Base-by-base conservation (phyloP, 2,797 vertebrate genomes). In the Lepilemur ruficaudatus region DNA sequence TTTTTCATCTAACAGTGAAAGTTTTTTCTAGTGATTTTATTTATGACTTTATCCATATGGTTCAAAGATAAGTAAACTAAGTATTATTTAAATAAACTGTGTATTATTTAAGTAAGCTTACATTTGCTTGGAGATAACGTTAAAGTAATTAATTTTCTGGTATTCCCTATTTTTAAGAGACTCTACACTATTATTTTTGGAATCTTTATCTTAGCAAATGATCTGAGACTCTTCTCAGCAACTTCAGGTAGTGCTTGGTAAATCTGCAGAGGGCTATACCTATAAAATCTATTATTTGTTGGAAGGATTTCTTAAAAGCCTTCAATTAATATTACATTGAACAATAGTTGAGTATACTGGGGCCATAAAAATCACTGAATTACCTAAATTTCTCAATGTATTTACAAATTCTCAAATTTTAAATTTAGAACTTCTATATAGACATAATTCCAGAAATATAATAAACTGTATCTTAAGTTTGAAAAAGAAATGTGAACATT, bases 91-190 rank as follows among this genome's bases (percentile, higher is more conserved):
- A 69, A 5, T 28, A 38, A 43, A 28, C 63, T 84, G 25, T 10
- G 18, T n/a, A 70, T 25, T 61, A 12, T 67, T 80, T 50, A 61
- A 69, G 3, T 28, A 38, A 43, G 28, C 57, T 84, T 32, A 46
- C 25, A 28, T 35, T 94, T 76, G n/a, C 70, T 96, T 85, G n/a
- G 52, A 83, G 61, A 86, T 20, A 43, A 67, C 43, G 69, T n/a
- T 79, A 61, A 75, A 11, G 41, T 11, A 28, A 76, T 80, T 43
- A 55, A 92, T 76, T 50, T 18, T 28, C 63, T 28, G 17, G 4
- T 48, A 81, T 43, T 90, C 41, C 13, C 76, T 89, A 83, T 76
- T 91, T 97, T 95, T 75, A 91, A 89, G 85, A 91, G 48, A 70
- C 52, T 93, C 32, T 35, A 4, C 10, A 30, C n/a, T 48, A 92